A percentile compares a stretch with the other conserved stretches of the same genome.
Conservation (phyloP, 2,888 invertebrate species). For the Drosophila tanythrix region DNA sequence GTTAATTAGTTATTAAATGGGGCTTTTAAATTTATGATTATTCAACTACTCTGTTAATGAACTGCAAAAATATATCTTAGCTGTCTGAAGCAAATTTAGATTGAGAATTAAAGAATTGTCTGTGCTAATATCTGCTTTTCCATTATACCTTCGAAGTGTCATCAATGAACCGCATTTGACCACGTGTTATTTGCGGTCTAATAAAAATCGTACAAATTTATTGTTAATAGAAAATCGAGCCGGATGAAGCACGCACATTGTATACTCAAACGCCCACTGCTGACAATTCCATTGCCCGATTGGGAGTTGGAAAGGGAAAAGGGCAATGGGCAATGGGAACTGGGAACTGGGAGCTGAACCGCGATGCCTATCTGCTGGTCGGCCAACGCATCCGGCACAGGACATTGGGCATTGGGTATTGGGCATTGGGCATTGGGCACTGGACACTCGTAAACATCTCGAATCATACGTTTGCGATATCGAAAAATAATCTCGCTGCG, state of each 20-base stretch:
- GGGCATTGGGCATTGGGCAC: conserved; percentile 41
- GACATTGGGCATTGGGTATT: conserved; percentile 12
- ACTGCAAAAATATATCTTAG: not conserved
- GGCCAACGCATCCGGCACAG: conserved; percentile 40
- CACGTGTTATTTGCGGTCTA: conserved; percentile 52
- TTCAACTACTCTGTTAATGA: not conserved
- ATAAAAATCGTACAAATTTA: conserved; percentile 77
- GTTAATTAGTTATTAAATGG: conserved; percentile 36
- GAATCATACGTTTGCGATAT: conserved; percentile 71
- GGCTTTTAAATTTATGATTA: not conserved
- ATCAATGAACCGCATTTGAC: conserved; percentile 30
- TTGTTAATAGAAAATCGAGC: conserved; percentile 81
- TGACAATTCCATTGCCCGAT: conserved; percentile 27
- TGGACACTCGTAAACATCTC: conserved; percentile 75
- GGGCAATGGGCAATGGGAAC: not conserved
- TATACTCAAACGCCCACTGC: conserved; percentile 14
- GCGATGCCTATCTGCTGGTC: conserved; percentile 70
- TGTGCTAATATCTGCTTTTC: not conserved
- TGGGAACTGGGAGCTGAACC: conserved; percentile 19
- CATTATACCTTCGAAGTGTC: conserved; percentile 19
- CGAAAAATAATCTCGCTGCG: conserved; percentile 80
- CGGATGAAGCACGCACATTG: conserved; percentile 59
- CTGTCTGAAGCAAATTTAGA: not conserved
- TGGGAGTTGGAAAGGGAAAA: not conserved
- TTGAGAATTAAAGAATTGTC: not conserved